These are phyloP conservation scores for Dipodomys stephensi DNA, from an alignment of 2,113 vertebrate genomes.

Conservation along the genomic window DNA sequence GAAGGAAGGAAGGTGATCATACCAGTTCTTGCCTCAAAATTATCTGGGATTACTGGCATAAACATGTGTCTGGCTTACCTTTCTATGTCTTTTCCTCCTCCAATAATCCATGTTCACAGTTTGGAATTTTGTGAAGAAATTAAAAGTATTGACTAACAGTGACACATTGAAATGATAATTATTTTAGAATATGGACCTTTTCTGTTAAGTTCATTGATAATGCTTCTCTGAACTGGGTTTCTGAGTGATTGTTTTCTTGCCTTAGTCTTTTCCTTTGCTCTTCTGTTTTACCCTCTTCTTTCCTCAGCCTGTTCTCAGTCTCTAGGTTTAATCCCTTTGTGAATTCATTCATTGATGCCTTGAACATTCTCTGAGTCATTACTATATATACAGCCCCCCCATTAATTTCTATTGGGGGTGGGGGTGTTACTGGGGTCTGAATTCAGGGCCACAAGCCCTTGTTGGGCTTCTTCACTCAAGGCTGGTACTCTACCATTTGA, in stretches of 20 bases:
- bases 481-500: too few species aligned
- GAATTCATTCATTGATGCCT: background rate
- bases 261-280: background rate
- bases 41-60: too few species aligned
- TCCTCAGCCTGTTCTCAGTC: background rate
- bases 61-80: background rate
- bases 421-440: too few species aligned
- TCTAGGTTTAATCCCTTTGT: background rate
- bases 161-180: background rate
- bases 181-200: background rate
- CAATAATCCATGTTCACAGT: background rate
- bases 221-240: background rate
- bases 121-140: background rate
- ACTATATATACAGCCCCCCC: background rate
- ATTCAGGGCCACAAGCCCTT: too few species aligned
- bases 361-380: background rate
- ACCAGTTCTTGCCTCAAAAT: too few species aligned
- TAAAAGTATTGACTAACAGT: background rate
- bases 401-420: too few species aligned
- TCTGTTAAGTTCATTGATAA: background rate
- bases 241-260: background rate
- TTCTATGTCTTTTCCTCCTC: background rate
- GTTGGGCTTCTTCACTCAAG: too few species aligned
- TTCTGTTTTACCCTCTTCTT: background rate
- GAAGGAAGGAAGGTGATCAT: background rate